A percentile compares a stretch with the other conserved stretches of the same genome.
phyloP scores from a whole-genome alignment of 1,140 invertebrate genomes.

The Planococcus citri region DNA sequence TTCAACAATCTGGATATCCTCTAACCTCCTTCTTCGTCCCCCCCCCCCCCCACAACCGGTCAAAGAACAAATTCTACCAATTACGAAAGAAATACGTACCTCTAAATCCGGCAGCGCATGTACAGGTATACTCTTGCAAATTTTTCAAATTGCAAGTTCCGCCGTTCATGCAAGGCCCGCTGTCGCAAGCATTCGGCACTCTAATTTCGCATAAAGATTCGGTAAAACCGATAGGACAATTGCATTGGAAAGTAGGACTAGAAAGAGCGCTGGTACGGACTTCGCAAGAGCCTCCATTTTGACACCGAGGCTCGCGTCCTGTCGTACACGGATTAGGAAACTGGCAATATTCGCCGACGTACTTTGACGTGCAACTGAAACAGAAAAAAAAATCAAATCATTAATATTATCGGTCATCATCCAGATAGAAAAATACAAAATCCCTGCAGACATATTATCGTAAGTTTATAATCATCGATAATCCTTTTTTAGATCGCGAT shows the following conservation, averaged over 20 bases:
- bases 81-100: constrained; percentile 43
- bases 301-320: constrained; percentile 59
- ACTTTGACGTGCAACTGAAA: constrained; percentile 79
- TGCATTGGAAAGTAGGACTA: constrained; percentile 67
- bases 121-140: constrained; percentile 65
- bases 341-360: constrained; percentile 88
- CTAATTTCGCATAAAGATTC: constrained; percentile 86
- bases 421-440: too few species aligned
- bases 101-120: constrained; percentile 69
- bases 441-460: too few species aligned
- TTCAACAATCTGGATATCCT: too few species aligned
- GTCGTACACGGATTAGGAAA: constrained; percentile 83
- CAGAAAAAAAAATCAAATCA: constrained; percentile 1
- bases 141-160: constrained; percentile 68
- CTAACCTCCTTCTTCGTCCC: too few species aligned
- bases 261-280: constrained; percentile 51
- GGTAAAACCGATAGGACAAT: constrained; percentile 78
- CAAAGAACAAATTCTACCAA: too few species aligned
- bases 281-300: constrained; percentile 84
- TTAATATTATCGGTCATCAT: too few species aligned
- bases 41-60: too few species aligned
- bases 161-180: constrained; percentile 69
- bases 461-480: too few species aligned
- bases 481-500: too few species aligned
- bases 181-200: constrained; percentile 80